phyloP scores from a whole-genome alignment of 2,113 vertebrate genomes.

The Callocephalon fimbriatum region DNA sequence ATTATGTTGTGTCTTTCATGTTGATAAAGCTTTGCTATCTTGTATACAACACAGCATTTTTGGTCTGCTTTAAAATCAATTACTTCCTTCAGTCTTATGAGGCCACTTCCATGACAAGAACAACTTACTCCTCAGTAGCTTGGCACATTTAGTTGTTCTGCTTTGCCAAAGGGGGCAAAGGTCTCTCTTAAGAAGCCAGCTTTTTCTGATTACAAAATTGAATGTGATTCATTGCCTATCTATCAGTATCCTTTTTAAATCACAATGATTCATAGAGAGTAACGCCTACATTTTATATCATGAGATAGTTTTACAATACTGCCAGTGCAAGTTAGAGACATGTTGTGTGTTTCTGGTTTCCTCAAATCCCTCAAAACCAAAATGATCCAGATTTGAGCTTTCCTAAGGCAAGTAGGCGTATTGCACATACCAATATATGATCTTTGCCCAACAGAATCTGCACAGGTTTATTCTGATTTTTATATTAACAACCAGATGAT shows the following conservation, averaged over 20 bases:
- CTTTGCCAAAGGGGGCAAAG: constrained; percentile 82
- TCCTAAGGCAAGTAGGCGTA: background rate
- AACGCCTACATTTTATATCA: constrained; percentile 44
- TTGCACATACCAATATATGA: background rate
- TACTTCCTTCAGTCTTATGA: constrained; percentile 47
- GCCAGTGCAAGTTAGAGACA: background rate
- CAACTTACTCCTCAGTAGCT: constrained; percentile 46
- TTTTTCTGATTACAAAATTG: constrained; percentile 80
- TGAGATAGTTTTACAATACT: background rate
- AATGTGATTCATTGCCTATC: constrained; percentile 69
- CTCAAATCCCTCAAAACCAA: background rate
- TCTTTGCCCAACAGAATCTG: background rate
- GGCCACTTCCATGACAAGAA: constrained; percentile 55
- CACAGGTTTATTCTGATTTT: background rate
- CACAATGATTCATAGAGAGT: constrained; percentile 59
- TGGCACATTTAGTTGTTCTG: constrained; percentile 20
- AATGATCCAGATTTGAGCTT: background rate
- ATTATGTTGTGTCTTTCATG: background rate
- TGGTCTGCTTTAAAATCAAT: constrained; percentile 18
- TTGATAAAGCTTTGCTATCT: constrained; percentile 31
- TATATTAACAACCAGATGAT: background rate
- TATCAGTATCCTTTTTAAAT: constrained; percentile 60
- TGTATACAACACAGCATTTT: background rate
- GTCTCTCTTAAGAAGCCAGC: constrained; percentile 74
- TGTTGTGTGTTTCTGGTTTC: background rate